These are phyloP conservation scores for Pipa parva DNA, from an alignment of 2,113 vertebrate species.

Conservation along the genomic window DNA sequence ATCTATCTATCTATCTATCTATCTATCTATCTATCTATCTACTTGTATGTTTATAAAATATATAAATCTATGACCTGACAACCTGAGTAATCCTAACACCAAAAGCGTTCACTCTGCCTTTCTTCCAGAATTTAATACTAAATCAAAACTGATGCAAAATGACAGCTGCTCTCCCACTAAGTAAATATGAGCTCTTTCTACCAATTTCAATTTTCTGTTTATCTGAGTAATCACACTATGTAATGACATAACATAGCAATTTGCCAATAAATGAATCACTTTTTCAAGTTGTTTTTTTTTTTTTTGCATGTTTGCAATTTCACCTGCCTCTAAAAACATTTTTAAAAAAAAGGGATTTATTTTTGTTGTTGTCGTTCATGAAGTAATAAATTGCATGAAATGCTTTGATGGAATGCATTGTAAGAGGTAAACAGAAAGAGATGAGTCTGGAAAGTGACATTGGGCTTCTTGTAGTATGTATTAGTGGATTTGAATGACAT, in stretches of 20 bases:
- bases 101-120: not conserved
- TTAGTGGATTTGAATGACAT: conserved; percentile 73
- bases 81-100: too few species aligned
- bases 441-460: conserved; percentile 51
- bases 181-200: conserved; percentile 42
- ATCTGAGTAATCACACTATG: conserved; percentile 44
- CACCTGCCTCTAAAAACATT: not conserved
- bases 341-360: not conserved
- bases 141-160: conserved; percentile 24
- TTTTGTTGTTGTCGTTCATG: not conserved
- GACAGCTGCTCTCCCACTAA: conserved; percentile 33
- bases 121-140: conserved; percentile 20
- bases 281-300: too few species aligned
- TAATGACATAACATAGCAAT: conserved; percentile 16
- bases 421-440: conserved; percentile 25
- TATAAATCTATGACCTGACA: too few species aligned
- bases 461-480: conserved; percentile 52
- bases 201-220: conserved; percentile 40
- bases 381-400: conserved; percentile 22
- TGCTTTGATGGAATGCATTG: not conserved
- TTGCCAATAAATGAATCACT: conserved; percentile 14
- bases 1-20: too few species aligned
- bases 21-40: too few species aligned
- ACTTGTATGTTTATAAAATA: too few species aligned
- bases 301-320: conserved; percentile 41